Base-by-base conservation (phyloP, 2,888 invertebrate genomes). In the Acanthosepion lycidas region DNA sequence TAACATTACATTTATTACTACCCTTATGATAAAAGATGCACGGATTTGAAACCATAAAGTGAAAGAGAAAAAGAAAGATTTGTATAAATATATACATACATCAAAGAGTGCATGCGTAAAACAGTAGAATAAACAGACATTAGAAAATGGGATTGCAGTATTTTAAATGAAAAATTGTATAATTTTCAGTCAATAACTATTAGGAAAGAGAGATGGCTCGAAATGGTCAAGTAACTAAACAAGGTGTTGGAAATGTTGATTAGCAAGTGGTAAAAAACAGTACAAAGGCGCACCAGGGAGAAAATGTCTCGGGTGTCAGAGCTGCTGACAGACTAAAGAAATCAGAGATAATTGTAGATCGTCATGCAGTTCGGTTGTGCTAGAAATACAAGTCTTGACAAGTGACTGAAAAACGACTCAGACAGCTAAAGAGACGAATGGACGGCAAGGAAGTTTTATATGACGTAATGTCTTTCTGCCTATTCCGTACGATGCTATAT, bases 201-300 rank as follows among this genome's bases (percentile, higher is more conserved):
- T 33, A n/a, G n/a, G 33, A 78, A 33, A 33, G n/a, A 18, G 12
- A 78, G 5, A 15, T 78, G 78, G 15, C 78, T 33, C n/a, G 12
- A 78, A 78, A 78, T 78, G 78, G 78, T 33, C 33, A 78, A 78
- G 15, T 78, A 78, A 78, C n/a, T 78, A 78, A 51, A 33, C n/a
- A n/a, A n/a, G 78, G 78, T 78, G 15, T 78, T 78, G n/a, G 78
- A 78, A 78, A 78, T 78, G 78, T 78, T 78, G 78, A 78, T 78
- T 78, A 78, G n/a, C 78, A 33, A 33, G 15, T 23, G 33, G 3
- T 8, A 15, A 33, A 33, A 15, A 33, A 33, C n/a, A 33, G 78
- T n/a, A 78, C 15, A 15, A n/a, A 33, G 33, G n/a, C 12, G 15
- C 15, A 78, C n/a, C 23, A 33, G 4, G 33, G n/a, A 33, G 23